A percentile compares a stretch with the other conserved stretches of the same genome.
Conservation (phyloP, 2,888 invertebrate species). For the Drosophila demipolita region DNA sequence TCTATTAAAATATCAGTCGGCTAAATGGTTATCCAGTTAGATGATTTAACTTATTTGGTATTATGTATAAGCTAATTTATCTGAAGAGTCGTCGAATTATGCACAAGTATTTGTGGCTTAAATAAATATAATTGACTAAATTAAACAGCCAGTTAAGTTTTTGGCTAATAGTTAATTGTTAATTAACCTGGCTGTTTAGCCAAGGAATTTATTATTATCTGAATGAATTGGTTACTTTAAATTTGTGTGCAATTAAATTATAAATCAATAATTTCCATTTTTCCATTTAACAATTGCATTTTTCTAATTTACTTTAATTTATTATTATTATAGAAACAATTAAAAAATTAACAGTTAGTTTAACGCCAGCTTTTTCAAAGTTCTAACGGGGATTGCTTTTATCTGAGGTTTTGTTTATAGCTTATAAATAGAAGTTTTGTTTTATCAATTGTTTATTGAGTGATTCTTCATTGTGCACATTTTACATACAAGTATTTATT, state of each 20-base stretch:
- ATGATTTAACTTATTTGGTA: not conserved
- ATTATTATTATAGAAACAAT: not conserved
- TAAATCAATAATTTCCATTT: not conserved
- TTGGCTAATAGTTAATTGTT: not conserved
- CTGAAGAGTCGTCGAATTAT: not conserved
- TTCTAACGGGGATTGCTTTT: not conserved
- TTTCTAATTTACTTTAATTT: not conserved
- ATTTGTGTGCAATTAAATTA: not conserved
- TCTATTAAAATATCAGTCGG: not conserved
- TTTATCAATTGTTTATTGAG: not conserved
- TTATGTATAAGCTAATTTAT: not conserved
- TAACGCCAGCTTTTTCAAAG: not conserved
- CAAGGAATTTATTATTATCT: not conserved
- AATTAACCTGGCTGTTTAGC: not conserved
- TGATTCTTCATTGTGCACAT: slow-evolving; percentile 1
- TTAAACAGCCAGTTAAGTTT: not conserved
- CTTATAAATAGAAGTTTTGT: not conserved
- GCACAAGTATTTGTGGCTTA: not conserved
- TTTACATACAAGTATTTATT: slow-evolving; percentile 12
- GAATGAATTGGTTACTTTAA: not conserved
- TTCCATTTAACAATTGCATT: not conserved
- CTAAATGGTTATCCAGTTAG: not conserved
- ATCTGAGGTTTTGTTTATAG: slow-evolving; percentile 1
- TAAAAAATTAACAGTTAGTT: not conserved
- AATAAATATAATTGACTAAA: not conserved